phyloP scores from a whole-genome alignment of 2,113 vertebrate genomes.

The Pterocles gutturalis region DNA sequence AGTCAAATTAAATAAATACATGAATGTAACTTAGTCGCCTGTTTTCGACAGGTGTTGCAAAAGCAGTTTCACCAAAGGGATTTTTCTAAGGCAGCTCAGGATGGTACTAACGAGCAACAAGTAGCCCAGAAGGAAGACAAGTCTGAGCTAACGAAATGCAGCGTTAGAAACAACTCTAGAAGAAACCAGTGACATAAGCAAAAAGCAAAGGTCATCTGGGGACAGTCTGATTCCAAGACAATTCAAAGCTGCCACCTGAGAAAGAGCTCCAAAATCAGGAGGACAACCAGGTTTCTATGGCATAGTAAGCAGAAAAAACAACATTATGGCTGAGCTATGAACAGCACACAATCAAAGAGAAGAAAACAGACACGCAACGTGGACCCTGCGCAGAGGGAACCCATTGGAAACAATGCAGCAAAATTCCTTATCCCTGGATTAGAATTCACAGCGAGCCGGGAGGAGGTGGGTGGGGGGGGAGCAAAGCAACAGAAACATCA shows the following conservation, averaged over 20 bases:
- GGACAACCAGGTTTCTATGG: background rate
- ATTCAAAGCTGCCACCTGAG: background rate
- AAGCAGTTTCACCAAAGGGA: background rate
- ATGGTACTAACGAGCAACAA: background rate
- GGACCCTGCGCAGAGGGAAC: background rate
- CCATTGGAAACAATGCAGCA: background rate
- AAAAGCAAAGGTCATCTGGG: background rate
- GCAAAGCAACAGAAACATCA: background rate
- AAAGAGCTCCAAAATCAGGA: background rate
- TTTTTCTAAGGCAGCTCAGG: background rate
- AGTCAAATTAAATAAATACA: background rate
- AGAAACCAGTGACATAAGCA: background rate
- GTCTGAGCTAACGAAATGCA: background rate
- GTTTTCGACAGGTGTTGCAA: background rate
- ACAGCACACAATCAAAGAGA: background rate
- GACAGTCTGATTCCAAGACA: background rate
- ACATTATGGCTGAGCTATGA: background rate
- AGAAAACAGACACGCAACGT: background rate
- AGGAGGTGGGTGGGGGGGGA: fast-evolving
- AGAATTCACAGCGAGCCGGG: background rate
- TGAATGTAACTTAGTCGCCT: background rate
- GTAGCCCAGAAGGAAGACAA: background rate
- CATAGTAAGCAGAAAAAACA: background rate
- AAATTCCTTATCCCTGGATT: background rate
- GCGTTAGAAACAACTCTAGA: background rate